Evolutionary conservation across 2,113 vertebrate species (phyloP).

Genomic region (Lethenteron reissneri): DNA sequence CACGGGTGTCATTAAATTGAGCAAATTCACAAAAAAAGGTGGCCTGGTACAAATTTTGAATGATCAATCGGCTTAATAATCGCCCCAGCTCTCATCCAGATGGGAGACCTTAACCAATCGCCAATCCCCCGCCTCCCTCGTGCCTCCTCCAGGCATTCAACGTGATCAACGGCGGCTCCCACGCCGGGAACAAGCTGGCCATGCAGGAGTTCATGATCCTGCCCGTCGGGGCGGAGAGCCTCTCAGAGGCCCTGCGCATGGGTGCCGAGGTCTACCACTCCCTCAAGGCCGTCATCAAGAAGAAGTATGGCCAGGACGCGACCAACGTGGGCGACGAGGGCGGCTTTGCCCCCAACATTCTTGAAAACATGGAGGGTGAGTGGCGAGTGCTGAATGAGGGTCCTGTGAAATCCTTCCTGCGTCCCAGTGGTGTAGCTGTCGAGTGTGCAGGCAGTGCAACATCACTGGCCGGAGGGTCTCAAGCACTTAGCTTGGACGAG

Average conservation of each 20-base stretch:
- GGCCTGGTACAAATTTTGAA: too few relatives aligned
- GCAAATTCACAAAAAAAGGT: too few relatives aligned
- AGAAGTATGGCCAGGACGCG: conserved; percentile 82
- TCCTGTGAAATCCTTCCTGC: too few relatives aligned
- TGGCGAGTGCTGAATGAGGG: neutral
- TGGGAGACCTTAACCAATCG: too few relatives aligned
- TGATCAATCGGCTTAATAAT: too few relatives aligned
- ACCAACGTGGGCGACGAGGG: conserved; percentile 89
- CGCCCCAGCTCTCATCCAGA: too few relatives aligned
- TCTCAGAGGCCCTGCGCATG: conserved; percentile 75
- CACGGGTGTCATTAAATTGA: too few relatives aligned
- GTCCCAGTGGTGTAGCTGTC: too few relatives aligned
- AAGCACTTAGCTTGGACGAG: too few relatives aligned
- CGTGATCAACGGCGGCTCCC: conserved; percentile 86
- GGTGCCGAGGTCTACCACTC: conserved; percentile 92
- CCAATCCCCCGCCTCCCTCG: too few relatives aligned
- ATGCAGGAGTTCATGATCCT: conserved; percentile 99
- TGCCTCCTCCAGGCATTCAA: conserved; percentile 54
- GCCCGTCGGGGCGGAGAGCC: conserved; percentile 52
- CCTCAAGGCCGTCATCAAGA: conserved; percentile 87
- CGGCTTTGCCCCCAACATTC: conserved; percentile 85
- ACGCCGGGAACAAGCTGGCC: conserved; percentile 83
- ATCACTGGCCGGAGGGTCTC: too few relatives aligned
- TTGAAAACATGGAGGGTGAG: conserved; percentile 90
- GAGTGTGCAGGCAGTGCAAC: too few relatives aligned